A percentile compares a stretch with the other conserved stretches of the same genome.
These are phyloP conservation scores for Vidua chalybeata DNA, from an alignment of 2,113 vertebrate species.

Conservation along the genomic window DNA sequence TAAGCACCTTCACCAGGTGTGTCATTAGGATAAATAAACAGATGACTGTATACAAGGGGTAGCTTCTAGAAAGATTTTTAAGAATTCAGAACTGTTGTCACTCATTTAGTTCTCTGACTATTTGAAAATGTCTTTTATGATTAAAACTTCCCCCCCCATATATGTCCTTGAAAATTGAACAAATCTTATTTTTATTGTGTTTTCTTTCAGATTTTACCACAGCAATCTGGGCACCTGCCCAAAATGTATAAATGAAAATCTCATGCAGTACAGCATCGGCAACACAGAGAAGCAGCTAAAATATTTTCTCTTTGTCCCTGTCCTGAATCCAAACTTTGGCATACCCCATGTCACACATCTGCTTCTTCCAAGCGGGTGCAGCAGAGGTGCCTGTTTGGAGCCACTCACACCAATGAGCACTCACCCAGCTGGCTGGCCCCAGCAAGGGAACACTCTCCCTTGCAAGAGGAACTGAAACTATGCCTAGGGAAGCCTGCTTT, in stretches of 20 bases:
- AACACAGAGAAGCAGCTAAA: conserved; percentile 21
- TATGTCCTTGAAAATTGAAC: conserved; percentile 23
- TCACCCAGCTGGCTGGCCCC: not conserved
- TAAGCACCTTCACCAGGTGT: not conserved
- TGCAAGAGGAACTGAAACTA: conserved; percentile 68
- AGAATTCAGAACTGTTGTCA: not conserved
- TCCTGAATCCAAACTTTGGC: conserved; percentile 8
- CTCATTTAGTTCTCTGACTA: not conserved
- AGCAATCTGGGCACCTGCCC: conserved; percentile 53
- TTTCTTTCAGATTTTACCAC: conserved; percentile 53
- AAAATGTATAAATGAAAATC: conserved; percentile 55
- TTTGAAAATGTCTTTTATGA: not conserved
- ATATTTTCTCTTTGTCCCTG: conserved; percentile 5
- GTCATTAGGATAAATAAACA: conserved; percentile 4
- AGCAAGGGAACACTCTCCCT: conserved; percentile 17
- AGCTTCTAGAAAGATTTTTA: not conserved
- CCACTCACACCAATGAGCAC: conserved; percentile 16
- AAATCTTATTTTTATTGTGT: conserved; percentile 11
- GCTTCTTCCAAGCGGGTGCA: conserved; percentile 1
- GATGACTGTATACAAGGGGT: not conserved
- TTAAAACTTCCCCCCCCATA: not conserved
- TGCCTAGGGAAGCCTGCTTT: conserved; percentile 38
- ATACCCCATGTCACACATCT: conserved; percentile 23
- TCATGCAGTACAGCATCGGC: not conserved
- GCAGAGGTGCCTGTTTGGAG: conserved; percentile 60